Base-by-base conservation (phyloP, 2,113 vertebrate species). In the Menidia beryllina region DNA sequence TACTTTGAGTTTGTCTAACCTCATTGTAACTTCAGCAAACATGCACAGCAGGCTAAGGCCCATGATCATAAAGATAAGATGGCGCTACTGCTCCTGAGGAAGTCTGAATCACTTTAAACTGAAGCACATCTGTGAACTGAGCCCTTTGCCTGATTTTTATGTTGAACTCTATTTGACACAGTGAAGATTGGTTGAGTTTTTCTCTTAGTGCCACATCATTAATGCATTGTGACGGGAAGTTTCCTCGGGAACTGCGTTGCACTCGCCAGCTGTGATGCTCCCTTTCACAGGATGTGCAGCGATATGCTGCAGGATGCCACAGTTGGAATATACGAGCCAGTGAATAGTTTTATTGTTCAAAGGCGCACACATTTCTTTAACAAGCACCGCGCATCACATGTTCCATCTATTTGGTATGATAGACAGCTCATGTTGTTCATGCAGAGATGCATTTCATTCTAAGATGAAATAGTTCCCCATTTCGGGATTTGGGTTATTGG, bases 1-100 rank as follows among this genome's bases (percentile, higher is more conserved):
- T 55, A 65, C 45, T 30, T 15, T 20, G 38, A 49, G 72, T 85
- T 91, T 80, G 41, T 54, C 30, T 72, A 83, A 83, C 74, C 57
- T 60, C 7, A 3, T 30, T 13, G 73, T 70, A 63, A 17, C 51
- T 63, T 70, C 47, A 20, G 77, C 72, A 79, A 80, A 81, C 79
- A 72, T n/a, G 24, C 53, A 2, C 21, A 30, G 53, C 49, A 55
- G 27, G 38, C n/a, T 13, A 1, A 65, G 30, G 53, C 38, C 43
- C 21, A 19, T 7, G 38, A 36, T 65, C 20, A 57, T 26, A 24
- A 15, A 4, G 63, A 77, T 72, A 72, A 84, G 68, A 62, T 52
- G 7, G 8, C 14, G 49, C 5, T 10, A 60, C 20, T n/a, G 9
- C 30, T 38, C 10, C 39, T 12, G 24, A 49, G 27, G 21, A 30